Evolutionary conservation across 1,140 invertebrate genomes (phyloP).

Genomic region (Battus philenor): DNA sequence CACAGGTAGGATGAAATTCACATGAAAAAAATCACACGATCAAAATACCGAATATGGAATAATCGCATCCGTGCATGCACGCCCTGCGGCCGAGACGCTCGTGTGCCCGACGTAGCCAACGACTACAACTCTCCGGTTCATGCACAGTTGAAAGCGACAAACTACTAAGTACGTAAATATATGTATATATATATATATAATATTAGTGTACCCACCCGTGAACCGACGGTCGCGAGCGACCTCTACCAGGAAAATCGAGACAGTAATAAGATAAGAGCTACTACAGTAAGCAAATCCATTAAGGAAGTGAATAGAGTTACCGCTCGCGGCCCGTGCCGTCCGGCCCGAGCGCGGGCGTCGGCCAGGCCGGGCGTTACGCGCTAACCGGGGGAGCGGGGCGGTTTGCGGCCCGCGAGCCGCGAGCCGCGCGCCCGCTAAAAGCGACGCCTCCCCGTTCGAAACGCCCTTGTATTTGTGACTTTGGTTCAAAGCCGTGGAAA

Average conservation of each 20-base stretch:
- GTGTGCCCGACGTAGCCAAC: conserved; percentile 45
- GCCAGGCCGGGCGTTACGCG: background rate
- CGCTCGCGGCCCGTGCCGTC: conserved; percentile 52
- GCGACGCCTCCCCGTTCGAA: too few relatives aligned
- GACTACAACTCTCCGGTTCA: conserved; percentile 56
- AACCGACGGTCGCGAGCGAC: conserved; percentile 57
- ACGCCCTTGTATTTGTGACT: too few relatives aligned
- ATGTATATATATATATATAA: conserved; percentile 73
- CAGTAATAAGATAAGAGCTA: conserved; percentile 69
- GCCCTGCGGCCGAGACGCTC: conserved; percentile 34
- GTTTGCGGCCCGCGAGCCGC: too few relatives aligned
- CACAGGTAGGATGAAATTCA: conserved; percentile 58
- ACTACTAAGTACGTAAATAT: too few relatives aligned
- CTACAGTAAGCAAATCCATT: conserved; percentile 71
- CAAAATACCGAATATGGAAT: conserved; percentile 52
- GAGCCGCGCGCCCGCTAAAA: too few relatives aligned
- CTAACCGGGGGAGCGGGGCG: too few relatives aligned
- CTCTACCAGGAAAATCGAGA: conserved; percentile 68
- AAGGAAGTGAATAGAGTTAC: conserved; percentile 68
- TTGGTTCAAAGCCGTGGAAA: conserved; percentile 9
- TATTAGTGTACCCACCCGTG: conserved; percentile 72
- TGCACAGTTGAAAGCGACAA: conserved; percentile 73
- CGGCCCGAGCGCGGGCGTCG: conserved; percentile 38
- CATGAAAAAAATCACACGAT: conserved; percentile 65
- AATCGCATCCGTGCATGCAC: conserved; percentile 49